Evolutionary conservation across 2,888 invertebrate genomes (phyloP).

Genomic region (Zygaena filipendulae): DNA sequence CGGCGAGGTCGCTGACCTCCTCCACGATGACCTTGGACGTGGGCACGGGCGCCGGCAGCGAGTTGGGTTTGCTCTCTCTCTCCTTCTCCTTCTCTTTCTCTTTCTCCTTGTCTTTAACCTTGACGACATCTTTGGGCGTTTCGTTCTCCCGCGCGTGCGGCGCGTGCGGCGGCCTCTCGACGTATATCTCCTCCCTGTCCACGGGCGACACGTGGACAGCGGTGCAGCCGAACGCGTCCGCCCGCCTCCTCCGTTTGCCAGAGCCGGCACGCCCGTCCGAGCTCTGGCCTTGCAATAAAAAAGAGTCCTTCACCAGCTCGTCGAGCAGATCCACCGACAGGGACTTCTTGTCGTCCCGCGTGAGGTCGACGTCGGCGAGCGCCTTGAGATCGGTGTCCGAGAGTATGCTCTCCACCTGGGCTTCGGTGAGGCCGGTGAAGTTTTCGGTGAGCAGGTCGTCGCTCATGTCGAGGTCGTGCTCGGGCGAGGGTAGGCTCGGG

Average conservation of each 20-base stretch:
- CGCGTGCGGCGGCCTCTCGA: constrained; percentile 16
- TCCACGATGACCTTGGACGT: constrained; percentile 30
- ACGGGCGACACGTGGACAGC: constrained; percentile 28
- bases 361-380: constrained; percentile 29
- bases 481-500: constrained; percentile 24
- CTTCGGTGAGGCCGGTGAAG: constrained; percentile 43
- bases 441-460: constrained; percentile 37
- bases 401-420: constrained; percentile 45
- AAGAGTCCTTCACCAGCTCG: constrained; percentile 35
- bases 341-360: constrained; percentile 24
- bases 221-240: constrained; percentile 37
- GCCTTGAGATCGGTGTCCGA: constrained; percentile 42
- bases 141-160: constrained; percentile 3
- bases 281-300: constrained; percentile 60
- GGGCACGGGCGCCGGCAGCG: constrained; percentile 17
- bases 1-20: constrained; percentile 37
- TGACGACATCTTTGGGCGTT: constrained; percentile 17
- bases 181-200: constrained; percentile 34
- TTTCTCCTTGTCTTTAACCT: constrained; percentile 18
- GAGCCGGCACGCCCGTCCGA: constrained; percentile 47
- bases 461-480: constrained; percentile 29
- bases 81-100: constrained; percentile 19
- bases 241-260: constrained; percentile 35
- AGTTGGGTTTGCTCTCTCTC: too few species aligned
- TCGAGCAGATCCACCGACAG: constrained; percentile 33